Percentiles rank a stretch among this genome's conserved stretches.
phyloP scores from a whole-genome alignment of 2,888 invertebrate species.

The Euplagia quadripunctaria region DNA sequence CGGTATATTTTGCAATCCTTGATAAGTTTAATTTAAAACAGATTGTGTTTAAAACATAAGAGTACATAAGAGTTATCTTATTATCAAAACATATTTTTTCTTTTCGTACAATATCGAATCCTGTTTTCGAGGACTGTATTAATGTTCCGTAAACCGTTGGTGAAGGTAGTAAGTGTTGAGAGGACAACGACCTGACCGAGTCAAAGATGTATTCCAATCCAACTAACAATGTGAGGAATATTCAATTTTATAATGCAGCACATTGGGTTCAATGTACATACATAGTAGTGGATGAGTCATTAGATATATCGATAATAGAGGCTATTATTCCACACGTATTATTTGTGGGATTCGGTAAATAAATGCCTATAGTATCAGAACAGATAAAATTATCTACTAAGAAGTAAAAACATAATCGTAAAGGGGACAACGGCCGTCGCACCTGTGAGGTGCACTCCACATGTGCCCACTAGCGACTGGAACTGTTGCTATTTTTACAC shows the following conservation, averaged over 20 bases:
- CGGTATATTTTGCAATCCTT: slow-evolving; percentile 49
- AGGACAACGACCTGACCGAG: slow-evolving; percentile 83
- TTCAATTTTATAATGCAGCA: slow-evolving; percentile 79
- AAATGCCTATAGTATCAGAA: slow-evolving; percentile 16
- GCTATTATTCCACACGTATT: slow-evolving; percentile 42
- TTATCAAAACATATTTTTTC: slow-evolving; percentile 37
- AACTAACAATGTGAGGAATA: slow-evolving; percentile 75
- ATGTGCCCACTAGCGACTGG: slow-evolving; percentile 80
- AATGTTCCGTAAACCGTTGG: slow-evolving; percentile 80
- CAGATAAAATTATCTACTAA: slow-evolving; percentile 14
- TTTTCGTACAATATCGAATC: slow-evolving; percentile 65
- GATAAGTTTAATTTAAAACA: slow-evolving; percentile 40
- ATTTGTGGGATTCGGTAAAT: slow-evolving; percentile 39
- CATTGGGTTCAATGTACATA: slow-evolving; percentile 73
- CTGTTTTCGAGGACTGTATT: slow-evolving; percentile 81
- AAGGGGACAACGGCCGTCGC: slow-evolving; percentile 79
- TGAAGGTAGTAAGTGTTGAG: slow-evolving; percentile 79
- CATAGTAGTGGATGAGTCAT: slow-evolving; percentile 71
- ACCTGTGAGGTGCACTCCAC: slow-evolving; percentile 84
- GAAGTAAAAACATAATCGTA: slow-evolving; percentile 46
- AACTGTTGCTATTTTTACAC: slow-evolving; percentile 84
- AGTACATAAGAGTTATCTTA: slow-evolving; percentile 38
- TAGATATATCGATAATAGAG: slow-evolving; percentile 69
- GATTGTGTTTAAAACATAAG: slow-evolving; percentile 28
- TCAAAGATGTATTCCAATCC: slow-evolving; percentile 80